Evolutionary conservation across 2,797 vertebrate species (phyloP), one percentile per base, ranked within the genome.

Genomic region (Erpetoichthys calabaricus): DNA sequence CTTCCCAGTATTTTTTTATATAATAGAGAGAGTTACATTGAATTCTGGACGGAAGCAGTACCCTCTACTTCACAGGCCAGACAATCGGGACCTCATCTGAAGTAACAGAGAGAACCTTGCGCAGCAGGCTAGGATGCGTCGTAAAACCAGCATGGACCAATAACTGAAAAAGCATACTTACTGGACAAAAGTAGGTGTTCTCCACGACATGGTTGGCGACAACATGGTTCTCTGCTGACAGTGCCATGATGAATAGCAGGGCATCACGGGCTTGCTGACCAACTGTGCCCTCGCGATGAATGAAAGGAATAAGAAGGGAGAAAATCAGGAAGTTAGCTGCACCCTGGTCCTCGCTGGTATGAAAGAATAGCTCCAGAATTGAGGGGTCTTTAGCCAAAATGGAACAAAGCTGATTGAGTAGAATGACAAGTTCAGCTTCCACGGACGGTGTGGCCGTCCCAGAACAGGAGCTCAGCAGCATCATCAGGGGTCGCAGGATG

Each of bases 251-350:
- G 67, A 98, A 92, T 25, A 99, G 86, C 71, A 99, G 73, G 0
- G 95, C 93, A 7, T 99, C 96, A 53, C 95, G 85, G 54, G 96
- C 95, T 65, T 97, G 94, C 67, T 98, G 94, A 46, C 95, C 95
- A 45, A 96, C 90, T 0, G 77, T 73, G 51, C 94, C 95, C 79
- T 99, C 94, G 49, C 91, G 84, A 73, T 97, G 95, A 67, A 99
- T 96, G 75, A 92, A 99, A 43, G 94, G 94, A 75, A 98, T 95
- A 66, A 99, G 85, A 49, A 99, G 82, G 54, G 95, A 98, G 81
- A 99, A 98, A 69, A 99, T 94, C 61, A 98, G 91, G 82, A 99
- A 99, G 76, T 98, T 98, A 67, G 96, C 85, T 3, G 94, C 92
- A 59, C 96, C 96, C 73, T 98, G 96, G 76, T 98, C 94, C 74